Evolutionary conservation across 2,888 invertebrate genomes (phyloP).

Genomic region (Mythimna pallens): DNA sequence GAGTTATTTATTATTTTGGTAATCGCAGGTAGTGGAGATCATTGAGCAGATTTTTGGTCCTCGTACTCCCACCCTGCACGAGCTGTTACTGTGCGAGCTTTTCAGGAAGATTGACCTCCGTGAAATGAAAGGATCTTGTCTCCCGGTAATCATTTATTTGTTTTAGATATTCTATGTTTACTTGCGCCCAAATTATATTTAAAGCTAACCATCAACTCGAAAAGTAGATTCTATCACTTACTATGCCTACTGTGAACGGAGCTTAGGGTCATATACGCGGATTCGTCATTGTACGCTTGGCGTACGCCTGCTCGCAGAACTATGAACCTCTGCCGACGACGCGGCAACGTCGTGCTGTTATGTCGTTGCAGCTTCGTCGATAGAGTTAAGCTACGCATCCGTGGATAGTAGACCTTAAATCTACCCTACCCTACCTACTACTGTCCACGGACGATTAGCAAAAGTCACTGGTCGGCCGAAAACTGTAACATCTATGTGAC

Average conservation of each 20-base stretch:
- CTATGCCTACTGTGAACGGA: too few species aligned
- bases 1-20: neutral
- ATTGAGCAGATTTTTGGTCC: slow-evolving; percentile 95
- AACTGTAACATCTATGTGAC: neutral
- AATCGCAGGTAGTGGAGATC: slow-evolving; percentile 93
- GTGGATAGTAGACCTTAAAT: neutral
- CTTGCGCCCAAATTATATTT: neutral
- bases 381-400: too few species aligned
- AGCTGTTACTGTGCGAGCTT: slow-evolving; percentile 95
- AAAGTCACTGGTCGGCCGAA: neutral
- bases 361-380: too few species aligned
- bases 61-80: slow-evolving; percentile 94
- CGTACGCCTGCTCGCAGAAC: too few species aligned
- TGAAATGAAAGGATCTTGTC: slow-evolving; percentile 95
- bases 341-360: too few species aligned
- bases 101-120: slow-evolving; percentile 97
- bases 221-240: too few species aligned
- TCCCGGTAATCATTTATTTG: slow-evolving; percentile 90
- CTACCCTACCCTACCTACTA: too few species aligned
- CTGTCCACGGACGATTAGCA: too few species aligned
- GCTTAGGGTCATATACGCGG: too few species aligned
- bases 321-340: too few species aligned
- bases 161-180: neutral
- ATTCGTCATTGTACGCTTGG: too few species aligned
- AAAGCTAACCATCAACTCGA: too few species aligned